Base-by-base conservation (phyloP, 2,797 vertebrate genomes). In the Coilia nasus region DNA sequence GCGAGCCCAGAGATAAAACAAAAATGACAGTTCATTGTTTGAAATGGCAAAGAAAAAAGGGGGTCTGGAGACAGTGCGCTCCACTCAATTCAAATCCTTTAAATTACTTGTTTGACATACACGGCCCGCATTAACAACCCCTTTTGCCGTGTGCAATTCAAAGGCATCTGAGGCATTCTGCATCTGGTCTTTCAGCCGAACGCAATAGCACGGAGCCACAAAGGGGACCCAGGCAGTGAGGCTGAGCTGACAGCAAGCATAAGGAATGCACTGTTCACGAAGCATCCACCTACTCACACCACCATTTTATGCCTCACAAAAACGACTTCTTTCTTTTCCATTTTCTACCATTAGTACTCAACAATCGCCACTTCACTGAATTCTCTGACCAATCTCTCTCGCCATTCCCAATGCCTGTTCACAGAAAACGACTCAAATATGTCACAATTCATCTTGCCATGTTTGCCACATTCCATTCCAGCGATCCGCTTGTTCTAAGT, bases 21-120 rank as follows among this genome's bases (percentile, higher is more conserved):
- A 94, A 94, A 92, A 89, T 91, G 86, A 85, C 62, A 87, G 90
- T 91, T 92, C 91, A 90, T 71, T 86, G 91, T 92, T 91, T 86
- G 88, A 92, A 92, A 93, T 78, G 86, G 89, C 87, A 87, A 88
- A 89, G 91, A 89, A 86, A 88, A 89, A 90, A 89, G 90, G 83
- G 64, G 71, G 28, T 35, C 64, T 71, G 64, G 67, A 60, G 21
- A 82, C 80, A 41, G 88, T 83, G 90, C 89, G 84, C 87, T 84
- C 84, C 82, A 84, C 83, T 88, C 85, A 25, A 59, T 88, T 90
- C 91, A 90, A 94, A 93, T 91, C 84, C 91, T 88, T 90, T 46
- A 81, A 85, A 87, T 81, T 17, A 84, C 71, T 87, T 75, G 60
- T 88, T 86, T 90, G 90, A 90, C 87, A 88, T 85, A 86, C 86